Evolutionary conservation across 37 sponge, comb jelly and placozoan species (phyloP), one percentile per base, ranked within the genome.

Genomic region (Cliona cf. orientalis): DNA sequence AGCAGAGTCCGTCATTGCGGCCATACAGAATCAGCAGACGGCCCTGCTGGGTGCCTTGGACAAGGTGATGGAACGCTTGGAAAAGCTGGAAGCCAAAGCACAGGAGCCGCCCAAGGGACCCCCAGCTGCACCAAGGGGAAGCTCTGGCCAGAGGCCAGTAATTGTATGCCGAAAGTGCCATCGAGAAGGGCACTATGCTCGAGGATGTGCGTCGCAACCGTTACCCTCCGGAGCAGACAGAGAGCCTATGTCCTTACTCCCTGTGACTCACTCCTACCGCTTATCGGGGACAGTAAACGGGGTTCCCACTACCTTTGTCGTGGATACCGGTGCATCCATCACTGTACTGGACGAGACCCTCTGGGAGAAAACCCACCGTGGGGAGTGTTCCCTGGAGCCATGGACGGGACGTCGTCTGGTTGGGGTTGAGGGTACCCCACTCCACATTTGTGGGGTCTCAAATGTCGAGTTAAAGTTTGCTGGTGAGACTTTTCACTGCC

Each of bases 311-410:
- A 31, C 19, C 35, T 29, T 81, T 21, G 41, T 81, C 19, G 41
- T 66, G 9, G 81, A 81, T 36, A 81, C 81, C 26, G 81, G 81
- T 26, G 81, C 81, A 29, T 71, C 81, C 19, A 62, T 57, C 4
- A 58, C 81, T 40, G 32, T 81, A 17, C 42, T 81, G 9, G 12
- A 33, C 26, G 70, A 57, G 42, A 62, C 53, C 23, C 14, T 59
- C 7, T 81, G 81, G 81, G 81, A 69, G 56, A 55, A 59, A 44
- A 25, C 61, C 26, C 42, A 43, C n/a, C 14, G 26, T 31, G 43
- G 61, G 21, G 37, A 41, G 5, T 12, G 17, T 23, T 35, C 66
- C 39, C 26, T 29, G 37, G 32, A 34, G 21, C 9, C 42, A 21
- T n/a, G n/a, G n/a, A 56, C 25, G n/a, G 81, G 72, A 81, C 66